These are phyloP conservation scores for Podocnemis expansa DNA, from an alignment of 2,113 vertebrate species.

Conservation along the genomic window DNA sequence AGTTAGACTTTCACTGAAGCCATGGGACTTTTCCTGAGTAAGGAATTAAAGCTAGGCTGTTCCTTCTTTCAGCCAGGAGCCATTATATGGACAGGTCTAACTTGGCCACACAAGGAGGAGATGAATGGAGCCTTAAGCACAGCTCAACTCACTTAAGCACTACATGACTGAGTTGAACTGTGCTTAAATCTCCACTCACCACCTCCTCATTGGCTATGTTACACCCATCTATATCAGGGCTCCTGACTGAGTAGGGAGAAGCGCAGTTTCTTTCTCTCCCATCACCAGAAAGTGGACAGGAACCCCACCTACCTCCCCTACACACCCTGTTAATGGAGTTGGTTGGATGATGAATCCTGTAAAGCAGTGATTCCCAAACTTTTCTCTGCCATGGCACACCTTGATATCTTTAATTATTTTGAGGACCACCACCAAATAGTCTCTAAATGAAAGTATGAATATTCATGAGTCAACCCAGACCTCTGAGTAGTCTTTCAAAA, in stretches of 20 bases:
- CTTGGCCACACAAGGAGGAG: no score
- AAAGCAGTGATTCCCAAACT: no score
- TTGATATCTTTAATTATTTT: no score
- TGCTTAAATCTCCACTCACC: background rate
- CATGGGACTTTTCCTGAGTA: background rate
- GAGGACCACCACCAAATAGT: no score
- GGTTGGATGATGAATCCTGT: no score
- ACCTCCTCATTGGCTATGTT: background rate
- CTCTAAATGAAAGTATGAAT: no score
- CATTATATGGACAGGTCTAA: no score
- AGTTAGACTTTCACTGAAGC: background rate
- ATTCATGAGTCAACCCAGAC: no score
- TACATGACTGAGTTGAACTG: background rate
- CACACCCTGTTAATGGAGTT: background rate
- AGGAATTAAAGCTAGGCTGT: background rate
- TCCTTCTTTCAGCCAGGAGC: background rate
- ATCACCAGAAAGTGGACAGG: fast-evolving
- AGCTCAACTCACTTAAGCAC: background rate
- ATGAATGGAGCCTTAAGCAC: no score
- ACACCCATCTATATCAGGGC: fast-evolving
- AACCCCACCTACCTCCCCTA: background rate
- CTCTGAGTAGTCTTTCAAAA: no score
- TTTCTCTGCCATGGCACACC: no score
- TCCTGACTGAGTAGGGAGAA: fast-evolving
- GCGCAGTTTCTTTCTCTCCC: fast-evolving